Evolutionary conservation across 2,888 invertebrate species (phyloP).

Genomic region (Gandaritis pyraliata): DNA sequence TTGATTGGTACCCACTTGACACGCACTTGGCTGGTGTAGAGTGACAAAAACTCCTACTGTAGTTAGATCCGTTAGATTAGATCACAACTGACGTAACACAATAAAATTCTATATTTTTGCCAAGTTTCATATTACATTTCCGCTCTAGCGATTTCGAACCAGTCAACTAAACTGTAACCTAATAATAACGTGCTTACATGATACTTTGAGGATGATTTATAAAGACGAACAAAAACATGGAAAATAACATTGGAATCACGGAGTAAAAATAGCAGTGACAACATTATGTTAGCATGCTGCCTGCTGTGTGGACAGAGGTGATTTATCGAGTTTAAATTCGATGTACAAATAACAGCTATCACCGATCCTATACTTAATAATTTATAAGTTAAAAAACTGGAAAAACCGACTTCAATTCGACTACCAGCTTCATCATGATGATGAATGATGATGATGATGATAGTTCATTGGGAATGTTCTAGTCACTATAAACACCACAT

Average conservation of each 20-base stretch:
- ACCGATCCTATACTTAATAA: no score
- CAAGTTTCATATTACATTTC: constrained; percentile 23
- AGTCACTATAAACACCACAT: no score
- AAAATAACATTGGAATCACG: constrained; percentile 19
- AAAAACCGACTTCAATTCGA: no score
- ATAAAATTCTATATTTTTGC: constrained; percentile 18
- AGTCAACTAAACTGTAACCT: constrained; percentile 15
- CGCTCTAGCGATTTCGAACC: constrained; percentile 9
- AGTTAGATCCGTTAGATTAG: no score
- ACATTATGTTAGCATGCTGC: background rate
- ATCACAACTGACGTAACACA: constrained; percentile 8
- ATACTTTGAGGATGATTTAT: constrained; percentile 18
- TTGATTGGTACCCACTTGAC: background rate
- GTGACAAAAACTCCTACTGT: constrained; percentile 1
- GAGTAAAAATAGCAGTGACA: constrained; percentile 25
- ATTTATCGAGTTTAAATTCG: no score
- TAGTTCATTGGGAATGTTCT: no score
- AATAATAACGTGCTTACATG: constrained; percentile 9
- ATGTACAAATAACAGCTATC: no score
- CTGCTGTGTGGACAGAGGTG: background rate
- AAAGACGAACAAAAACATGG: constrained; percentile 12
- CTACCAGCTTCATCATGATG: no score
- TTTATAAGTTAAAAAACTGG: no score
- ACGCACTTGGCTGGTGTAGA: background rate
- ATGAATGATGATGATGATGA: no score